Percentiles rank a stretch among this genome's conserved stretches.
phyloP scores from a whole-genome alignment of 2,113 vertebrate species.

The Conger conger region DNA sequence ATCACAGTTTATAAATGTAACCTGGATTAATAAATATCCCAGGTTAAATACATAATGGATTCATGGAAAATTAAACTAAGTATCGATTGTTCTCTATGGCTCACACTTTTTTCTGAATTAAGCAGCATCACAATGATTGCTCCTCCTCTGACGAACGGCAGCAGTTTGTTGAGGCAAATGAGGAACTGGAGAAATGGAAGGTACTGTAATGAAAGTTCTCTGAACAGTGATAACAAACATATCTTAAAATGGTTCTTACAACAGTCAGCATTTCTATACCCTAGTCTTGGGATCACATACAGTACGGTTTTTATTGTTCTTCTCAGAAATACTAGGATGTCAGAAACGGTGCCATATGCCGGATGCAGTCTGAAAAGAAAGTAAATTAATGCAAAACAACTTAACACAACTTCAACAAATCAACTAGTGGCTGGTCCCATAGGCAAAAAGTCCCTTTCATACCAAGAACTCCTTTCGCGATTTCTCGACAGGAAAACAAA shows the following conservation, averaged over 20 bases:
- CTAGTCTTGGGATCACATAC: too few relatives aligned
- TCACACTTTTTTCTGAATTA: neutral
- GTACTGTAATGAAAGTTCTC: constrained; percentile 42
- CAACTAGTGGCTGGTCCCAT: too few relatives aligned
- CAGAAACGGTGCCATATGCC: too few relatives aligned
- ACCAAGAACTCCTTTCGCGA: too few relatives aligned
- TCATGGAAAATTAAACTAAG: neutral
- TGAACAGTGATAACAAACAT: neutral
- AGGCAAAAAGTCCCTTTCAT: too few relatives aligned
- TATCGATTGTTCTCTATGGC: neutral
- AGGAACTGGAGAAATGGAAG: constrained; percentile 63
- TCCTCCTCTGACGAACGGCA: constrained; percentile 10
- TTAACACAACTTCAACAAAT: too few relatives aligned
- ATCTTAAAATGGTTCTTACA: neutral
- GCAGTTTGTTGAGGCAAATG: constrained; percentile 18
- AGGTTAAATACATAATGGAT: neutral
- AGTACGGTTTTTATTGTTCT: too few relatives aligned
- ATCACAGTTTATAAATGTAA: too few relatives aligned
- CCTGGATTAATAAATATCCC: neutral
- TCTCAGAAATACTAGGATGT: too few relatives aligned
- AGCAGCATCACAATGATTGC: neutral
- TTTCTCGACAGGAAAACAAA: too few relatives aligned
- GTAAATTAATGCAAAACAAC: too few relatives aligned
- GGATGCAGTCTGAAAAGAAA: too few relatives aligned
- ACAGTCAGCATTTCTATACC: neutral